Conservation (phyloP, 2,113 vertebrate species). For the Suricata suricatta region DNA sequence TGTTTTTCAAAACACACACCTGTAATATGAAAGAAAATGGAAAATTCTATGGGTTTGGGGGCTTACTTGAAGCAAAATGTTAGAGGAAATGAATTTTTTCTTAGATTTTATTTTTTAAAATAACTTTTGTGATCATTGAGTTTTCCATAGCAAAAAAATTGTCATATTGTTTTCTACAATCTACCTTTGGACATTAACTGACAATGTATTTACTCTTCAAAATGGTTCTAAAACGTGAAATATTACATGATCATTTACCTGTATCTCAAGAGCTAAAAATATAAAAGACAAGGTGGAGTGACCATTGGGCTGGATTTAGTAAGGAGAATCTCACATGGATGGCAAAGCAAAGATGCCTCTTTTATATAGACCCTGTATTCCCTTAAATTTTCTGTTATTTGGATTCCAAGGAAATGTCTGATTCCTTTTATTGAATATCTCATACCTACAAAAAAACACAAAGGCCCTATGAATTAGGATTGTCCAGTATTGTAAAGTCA, state of each 20-base stretch:
- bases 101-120: constrained; percentile 10
- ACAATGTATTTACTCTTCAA: background rate
- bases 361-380: background rate
- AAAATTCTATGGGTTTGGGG: background rate
- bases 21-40: background rate
- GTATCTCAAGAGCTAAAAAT: background rate
- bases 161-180: background rate
- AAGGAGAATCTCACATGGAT: background rate
- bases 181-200: background rate
- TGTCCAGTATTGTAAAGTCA: background rate
- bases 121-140: background rate
- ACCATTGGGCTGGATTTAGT: background rate
- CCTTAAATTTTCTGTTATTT: background rate
- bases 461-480: background rate
- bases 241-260: background rate
- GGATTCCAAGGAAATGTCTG: background rate
- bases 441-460: background rate
- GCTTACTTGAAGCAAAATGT: background rate
- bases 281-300: background rate
- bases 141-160: background rate
- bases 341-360: background rate
- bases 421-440: background rate
- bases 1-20: background rate
- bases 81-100: background rate
- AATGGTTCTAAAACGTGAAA: background rate